Evolutionary conservation across 2,113 vertebrate species (phyloP).

Genomic region (Syrmaticus mikado): DNA sequence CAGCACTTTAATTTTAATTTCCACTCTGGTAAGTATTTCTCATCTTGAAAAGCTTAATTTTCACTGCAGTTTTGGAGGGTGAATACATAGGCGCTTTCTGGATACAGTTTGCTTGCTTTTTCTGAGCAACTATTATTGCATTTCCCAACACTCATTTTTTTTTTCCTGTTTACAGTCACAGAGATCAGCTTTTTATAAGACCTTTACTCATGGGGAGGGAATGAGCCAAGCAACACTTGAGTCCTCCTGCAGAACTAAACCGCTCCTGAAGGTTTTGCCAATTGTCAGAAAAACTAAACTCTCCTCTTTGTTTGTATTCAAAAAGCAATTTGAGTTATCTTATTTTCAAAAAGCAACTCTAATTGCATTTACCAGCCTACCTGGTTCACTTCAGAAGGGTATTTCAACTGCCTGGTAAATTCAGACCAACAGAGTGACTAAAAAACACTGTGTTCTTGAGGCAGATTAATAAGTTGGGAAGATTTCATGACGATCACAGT

Average conservation of each 20-base stretch:
- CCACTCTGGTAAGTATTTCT: neutral
- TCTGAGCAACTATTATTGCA: slow-evolving; percentile 3
- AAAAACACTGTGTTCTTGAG: neutral
- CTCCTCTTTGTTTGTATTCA: neutral
- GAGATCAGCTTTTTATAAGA: slow-evolving; percentile 17
- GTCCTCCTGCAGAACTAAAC: neutral
- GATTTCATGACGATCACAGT: neutral
- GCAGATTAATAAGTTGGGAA: neutral
- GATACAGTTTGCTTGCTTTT: slow-evolving; percentile 12
- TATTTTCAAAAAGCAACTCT: neutral
- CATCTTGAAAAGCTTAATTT: slow-evolving; percentile 35
- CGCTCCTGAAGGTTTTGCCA: neutral
- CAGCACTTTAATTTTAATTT: slow-evolving; percentile 27
- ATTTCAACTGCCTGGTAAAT: neutral
- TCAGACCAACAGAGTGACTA: neutral
- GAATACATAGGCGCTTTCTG: neutral
- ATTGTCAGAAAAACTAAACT: neutral
- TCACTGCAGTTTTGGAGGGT: neutral
- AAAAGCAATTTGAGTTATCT: neutral
- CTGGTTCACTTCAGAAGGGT: neutral
- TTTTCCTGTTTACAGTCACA: slow-evolving; percentile 14
- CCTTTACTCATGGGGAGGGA: neutral
- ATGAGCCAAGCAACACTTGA: neutral
- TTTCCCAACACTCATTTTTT: neutral
- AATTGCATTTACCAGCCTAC: neutral